Conservation (phyloP, 2,888 invertebrate genomes). For the Dastarcus helophoroides region DNA sequence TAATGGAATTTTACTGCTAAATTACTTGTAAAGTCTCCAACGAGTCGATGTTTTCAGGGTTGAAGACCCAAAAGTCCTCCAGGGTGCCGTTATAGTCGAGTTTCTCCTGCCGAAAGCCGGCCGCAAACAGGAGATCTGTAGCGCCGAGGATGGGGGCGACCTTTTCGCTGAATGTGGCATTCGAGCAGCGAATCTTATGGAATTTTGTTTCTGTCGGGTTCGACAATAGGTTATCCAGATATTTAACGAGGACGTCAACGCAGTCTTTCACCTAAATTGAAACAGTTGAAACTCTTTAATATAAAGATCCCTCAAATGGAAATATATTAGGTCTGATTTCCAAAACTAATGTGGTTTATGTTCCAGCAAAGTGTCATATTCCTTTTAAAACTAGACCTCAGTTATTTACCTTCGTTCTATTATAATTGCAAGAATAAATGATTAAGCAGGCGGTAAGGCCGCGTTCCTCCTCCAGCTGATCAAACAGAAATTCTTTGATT, state of each 20-base stretch:
- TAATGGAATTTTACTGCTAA: no score
- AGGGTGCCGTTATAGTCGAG: constrained; percentile 46
- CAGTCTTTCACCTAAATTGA: constrained; percentile 62
- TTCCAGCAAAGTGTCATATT: no score
- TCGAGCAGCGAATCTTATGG: constrained; percentile 77
- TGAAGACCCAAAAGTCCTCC: constrained; percentile 59
- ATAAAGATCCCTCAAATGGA: no score
- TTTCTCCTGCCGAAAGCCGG: constrained; percentile 62
- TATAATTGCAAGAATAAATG: constrained; percentile 80
- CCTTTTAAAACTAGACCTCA: no score
- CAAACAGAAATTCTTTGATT: constrained; percentile 75
- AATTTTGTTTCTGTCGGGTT: constrained; percentile 83
- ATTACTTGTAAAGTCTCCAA: constrained; percentile 45
- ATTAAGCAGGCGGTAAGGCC: constrained; percentile 82
- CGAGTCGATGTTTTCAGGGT: constrained; percentile 44
- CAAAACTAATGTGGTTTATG: no score
- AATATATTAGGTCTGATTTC: no score
- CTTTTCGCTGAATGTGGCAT: constrained; percentile 67
- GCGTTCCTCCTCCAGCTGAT: constrained; percentile 70
- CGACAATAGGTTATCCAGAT: constrained; percentile 79
- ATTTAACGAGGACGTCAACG: constrained; percentile 76
- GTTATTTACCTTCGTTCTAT: constrained; percentile 51
- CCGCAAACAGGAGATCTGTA: constrained; percentile 67
- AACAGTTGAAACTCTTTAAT: no score
- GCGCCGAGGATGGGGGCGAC: constrained; percentile 74